A percentile compares a stretch with the other conserved stretches of the same genome.
These are phyloP conservation scores for Anguilla pacifica DNA, from an alignment of 2,797 vertebrate genomes.

Conservation along the genomic window DNA sequence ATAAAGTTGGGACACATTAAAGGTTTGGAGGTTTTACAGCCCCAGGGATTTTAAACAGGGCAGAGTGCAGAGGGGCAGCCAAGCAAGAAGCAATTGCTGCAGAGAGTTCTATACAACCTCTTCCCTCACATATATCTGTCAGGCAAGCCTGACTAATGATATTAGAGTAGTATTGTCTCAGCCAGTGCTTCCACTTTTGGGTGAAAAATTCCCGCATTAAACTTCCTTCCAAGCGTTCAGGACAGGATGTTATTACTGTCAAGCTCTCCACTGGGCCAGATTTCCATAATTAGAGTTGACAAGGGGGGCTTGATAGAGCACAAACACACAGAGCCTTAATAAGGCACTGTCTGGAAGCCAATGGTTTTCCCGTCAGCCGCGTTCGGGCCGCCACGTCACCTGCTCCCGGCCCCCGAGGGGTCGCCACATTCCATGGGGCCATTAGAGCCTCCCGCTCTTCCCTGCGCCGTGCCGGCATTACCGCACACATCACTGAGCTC, in stretches of 20 bases:
- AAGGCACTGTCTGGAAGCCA: background rate
- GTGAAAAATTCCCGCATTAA: background rate
- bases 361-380: background rate
- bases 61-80: background rate
- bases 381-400: background rate
- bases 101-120: conserved; percentile 2
- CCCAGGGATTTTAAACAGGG: background rate
- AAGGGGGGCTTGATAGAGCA: background rate
- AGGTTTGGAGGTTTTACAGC: background rate
- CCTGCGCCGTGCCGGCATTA: background rate
- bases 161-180: background rate
- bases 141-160: background rate
- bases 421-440: background rate
- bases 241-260: conserved; percentile 10
- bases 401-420: conserved; percentile 4
- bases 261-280: conserved; percentile 2
- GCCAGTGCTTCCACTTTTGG: background rate
- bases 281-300: conserved; percentile 19
- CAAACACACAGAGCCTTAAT: background rate
- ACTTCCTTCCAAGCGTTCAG: background rate
- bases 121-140: background rate
- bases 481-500: conserved; percentile 20
- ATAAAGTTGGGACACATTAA: background rate
- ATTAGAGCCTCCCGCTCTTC: background rate
- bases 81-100: background rate